Evolutionary conservation across 2,888 invertebrate species (phyloP), one percentile per base, ranked within the genome.

Genomic region (Scaptomyza cyrtandrae): DNA sequence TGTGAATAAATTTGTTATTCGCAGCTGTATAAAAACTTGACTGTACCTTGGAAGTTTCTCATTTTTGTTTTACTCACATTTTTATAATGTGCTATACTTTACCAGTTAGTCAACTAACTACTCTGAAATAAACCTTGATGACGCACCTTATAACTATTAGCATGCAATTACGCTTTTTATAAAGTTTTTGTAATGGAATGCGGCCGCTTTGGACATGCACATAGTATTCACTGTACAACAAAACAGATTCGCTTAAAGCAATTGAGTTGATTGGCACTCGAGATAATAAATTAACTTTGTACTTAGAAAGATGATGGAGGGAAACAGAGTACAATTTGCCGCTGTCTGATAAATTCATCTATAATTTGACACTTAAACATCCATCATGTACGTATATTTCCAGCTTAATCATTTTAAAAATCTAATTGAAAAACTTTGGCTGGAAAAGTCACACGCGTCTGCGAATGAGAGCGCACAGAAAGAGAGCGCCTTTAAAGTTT

Each of bases 401-500:
- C 31, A 57, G 59, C 13, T 37, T 19, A 53, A 41, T 24, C 13
- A 31, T 31, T 54, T 54, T 19, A 33, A 33, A 53, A 31, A 33
- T 27, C 27, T 50, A 44, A 54, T 31, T 57, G 60, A 39, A 57
- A 71, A 55, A 48, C 48, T 46, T 64, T 50, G 39, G 3, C 24
- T 70, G 79, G 63, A 74, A 79, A 83, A 84, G 84, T 83, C 86
- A 68, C 71, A 86, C 84, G 88, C 78, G 88, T 88, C 86, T 88
- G 80, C 73, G 86, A 85, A 68, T 78, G 69, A 68, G 50, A 59
- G 55, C 54, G 56, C 44, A 64, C 29, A 55, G n/a, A 54, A 1
- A 49, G 46, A 59, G 68, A 48, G 49, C 46, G 27, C 13, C 11
- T 10, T 16, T 19, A 44, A 71, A 55, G 45, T 54, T 55, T 52